Evolutionary conservation across 2,113 vertebrate genomes (phyloP).

Genomic region (Calidris pygmaea): DNA sequence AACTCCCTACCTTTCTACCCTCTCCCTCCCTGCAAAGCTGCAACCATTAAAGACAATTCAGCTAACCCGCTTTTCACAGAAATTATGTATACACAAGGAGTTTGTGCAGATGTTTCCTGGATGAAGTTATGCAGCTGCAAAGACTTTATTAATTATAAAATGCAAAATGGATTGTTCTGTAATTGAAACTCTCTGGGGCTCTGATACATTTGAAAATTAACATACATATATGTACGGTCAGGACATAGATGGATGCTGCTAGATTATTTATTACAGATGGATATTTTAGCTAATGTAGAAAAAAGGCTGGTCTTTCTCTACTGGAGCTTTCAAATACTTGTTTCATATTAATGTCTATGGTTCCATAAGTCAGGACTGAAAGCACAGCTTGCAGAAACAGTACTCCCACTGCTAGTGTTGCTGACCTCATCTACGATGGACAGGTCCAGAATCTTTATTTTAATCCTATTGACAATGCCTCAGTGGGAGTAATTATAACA

Average conservation of each 20-base stretch:
- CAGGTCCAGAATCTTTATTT: conserved; percentile 74
- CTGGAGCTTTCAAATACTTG: conserved; percentile 73
- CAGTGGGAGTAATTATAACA: conserved; percentile 82
- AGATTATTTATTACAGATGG: conserved; percentile 71
- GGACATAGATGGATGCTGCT: conserved; percentile 58
- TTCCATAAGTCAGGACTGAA: conserved; percentile 65
- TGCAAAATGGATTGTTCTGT: conserved; percentile 71
- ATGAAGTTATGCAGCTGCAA: conserved; percentile 73
- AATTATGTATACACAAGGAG: conserved; percentile 58
- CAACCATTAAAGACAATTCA: conserved; percentile 49
- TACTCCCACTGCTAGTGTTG: conserved; percentile 71
- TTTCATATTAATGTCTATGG: conserved; percentile 64
- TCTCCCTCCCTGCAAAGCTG: background rate
- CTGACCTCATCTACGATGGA: conserved; percentile 78
- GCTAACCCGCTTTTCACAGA: conserved; percentile 37
- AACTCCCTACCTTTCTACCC: background rate
- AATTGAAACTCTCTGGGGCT: conserved; percentile 69
- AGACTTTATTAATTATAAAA: conserved; percentile 78
- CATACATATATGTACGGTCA: conserved; percentile 23
- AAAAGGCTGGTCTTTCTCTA: conserved; percentile 57
- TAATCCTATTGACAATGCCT: conserved; percentile 80
- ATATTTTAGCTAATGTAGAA: conserved; percentile 52
- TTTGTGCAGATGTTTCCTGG: conserved; percentile 73
- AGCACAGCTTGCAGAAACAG: conserved; percentile 71
- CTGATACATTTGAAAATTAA: conserved; percentile 62